These are phyloP conservation scores for Clinocottus analis DNA, from an alignment of 2,113 vertebrate species.

Conservation along the genomic window DNA sequence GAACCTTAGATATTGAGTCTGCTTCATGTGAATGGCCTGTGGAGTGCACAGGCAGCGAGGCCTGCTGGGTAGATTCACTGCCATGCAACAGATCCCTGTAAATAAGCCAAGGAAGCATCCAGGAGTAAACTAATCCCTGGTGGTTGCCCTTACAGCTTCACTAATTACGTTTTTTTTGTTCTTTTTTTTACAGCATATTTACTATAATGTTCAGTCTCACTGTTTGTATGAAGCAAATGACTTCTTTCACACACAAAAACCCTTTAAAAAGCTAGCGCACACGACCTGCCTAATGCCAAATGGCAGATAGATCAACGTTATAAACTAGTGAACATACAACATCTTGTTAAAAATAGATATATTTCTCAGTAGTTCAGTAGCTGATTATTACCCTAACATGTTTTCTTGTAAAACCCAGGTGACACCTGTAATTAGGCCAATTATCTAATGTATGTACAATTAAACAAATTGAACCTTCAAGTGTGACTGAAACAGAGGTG, in stretches of 20 bases:
- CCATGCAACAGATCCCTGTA: constrained; percentile 38
- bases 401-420: not conserved
- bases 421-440: constrained; percentile 1
- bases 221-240: not conserved
- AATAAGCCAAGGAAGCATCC: constrained; percentile 35
- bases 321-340: not conserved
- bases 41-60: constrained; percentile 22
- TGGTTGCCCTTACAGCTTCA: constrained; percentile 4
- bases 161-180: constrained; percentile 3
- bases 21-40: constrained; percentile 49
- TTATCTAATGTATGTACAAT: constrained; percentile 16
- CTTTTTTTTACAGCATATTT: not conserved
- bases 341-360: not conserved
- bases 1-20: constrained; percentile 54
- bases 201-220: not conserved
- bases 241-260: not conserved
- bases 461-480: constrained; percentile 27
- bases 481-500: constrained; percentile 11
- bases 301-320: not conserved
- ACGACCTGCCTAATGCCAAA: not conserved
- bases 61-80: constrained; percentile 22
- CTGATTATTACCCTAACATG: not conserved
- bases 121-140: not conserved
- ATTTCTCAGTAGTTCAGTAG: not conserved
- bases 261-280: not conserved